A percentile compares a stretch with the other conserved stretches of the same genome.
phyloP scores from a whole-genome alignment of 2,888 invertebrate species.

The Agonopterix arenella region DNA sequence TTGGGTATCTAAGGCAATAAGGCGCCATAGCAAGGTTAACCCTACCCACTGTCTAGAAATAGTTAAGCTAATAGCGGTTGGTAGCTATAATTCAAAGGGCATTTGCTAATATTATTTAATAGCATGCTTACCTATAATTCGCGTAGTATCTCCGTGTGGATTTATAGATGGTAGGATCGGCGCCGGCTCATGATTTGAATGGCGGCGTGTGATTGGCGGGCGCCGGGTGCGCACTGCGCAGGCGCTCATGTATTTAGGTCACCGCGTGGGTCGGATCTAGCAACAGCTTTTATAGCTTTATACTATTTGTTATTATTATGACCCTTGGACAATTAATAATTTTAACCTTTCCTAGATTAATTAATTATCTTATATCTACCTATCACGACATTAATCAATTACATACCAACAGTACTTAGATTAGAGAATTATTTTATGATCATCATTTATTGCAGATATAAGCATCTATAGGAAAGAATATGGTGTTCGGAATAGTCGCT shows the following conservation, averaged over 20 bases:
- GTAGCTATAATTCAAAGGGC: slow-evolving; percentile 37
- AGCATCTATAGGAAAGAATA: no score
- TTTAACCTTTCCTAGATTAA: not conserved
- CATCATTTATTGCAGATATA: no score
- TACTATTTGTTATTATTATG: not conserved
- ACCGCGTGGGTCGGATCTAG: slow-evolving; percentile 64
- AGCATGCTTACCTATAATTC: slow-evolving; percentile 45
- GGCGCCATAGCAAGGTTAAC: slow-evolving; percentile 8
- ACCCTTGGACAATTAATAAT: slow-evolving; percentile 3
- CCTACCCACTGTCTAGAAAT: slow-evolving; percentile 9
- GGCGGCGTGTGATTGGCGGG: slow-evolving; percentile 62
- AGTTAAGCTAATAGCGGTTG: slow-evolving; percentile 19
- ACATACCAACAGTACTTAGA: no score
- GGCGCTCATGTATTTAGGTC: slow-evolving; percentile 65
- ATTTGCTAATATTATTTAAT: slow-evolving; percentile 57
- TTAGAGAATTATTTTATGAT: no score
- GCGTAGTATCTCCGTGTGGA: slow-evolving; percentile 42
- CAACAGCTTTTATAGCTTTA: slow-evolving; percentile 38
- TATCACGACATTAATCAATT: no score
- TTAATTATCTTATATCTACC: no score
- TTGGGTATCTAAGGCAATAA: not conserved
- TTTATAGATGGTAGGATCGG: slow-evolving; percentile 54
- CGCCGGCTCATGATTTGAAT: slow-evolving; percentile 64
- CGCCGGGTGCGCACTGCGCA: slow-evolving; percentile 56
- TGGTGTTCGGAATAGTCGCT: no score